Evolutionary conservation across 2,888 invertebrate genomes (phyloP).

Genomic region (Parapristionchus giblindavisi): DNA sequence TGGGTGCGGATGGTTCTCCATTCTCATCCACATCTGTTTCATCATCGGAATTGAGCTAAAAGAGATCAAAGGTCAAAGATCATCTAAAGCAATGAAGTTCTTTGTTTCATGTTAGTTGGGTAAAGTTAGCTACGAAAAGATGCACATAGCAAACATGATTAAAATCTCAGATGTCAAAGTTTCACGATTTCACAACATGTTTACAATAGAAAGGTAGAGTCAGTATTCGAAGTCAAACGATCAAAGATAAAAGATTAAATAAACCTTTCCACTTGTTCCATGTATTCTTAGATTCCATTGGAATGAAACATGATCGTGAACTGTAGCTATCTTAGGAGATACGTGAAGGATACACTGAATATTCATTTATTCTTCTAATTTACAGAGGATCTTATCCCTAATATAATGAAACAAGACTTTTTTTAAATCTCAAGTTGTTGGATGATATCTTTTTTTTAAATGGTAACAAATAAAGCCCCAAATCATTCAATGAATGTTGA

Average conservation of each 20-base stretch:
- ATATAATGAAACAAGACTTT: too few relatives aligned
- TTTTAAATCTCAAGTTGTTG: too few relatives aligned
- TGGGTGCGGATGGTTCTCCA: conserved; percentile 41
- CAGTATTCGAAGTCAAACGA: too few relatives aligned
- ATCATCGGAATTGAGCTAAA: conserved; percentile 30
- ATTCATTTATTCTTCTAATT: too few relatives aligned
- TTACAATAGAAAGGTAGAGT: not conserved
- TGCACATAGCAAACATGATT: not conserved
- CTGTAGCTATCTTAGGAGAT: conserved; percentile 67
- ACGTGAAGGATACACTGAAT: conserved; percentile 56
- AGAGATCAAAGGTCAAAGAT: not conserved
- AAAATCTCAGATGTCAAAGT: not conserved
- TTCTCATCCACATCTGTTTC: conserved; percentile 44
- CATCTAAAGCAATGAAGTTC: not conserved
- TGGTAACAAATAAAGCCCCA: too few relatives aligned
- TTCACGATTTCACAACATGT: not conserved
- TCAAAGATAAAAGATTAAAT: not conserved
- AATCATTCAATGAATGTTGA: too few relatives aligned
- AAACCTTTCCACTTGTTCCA: conserved; percentile 58
- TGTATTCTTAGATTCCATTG: conserved; percentile 67
- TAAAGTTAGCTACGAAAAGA: not conserved
- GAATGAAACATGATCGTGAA: conserved; percentile 66
- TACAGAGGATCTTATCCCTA: too few relatives aligned
- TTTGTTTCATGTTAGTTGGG: not conserved
- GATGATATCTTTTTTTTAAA: too few relatives aligned